Conservation (phyloP, 2,797 vertebrate genomes). For the Babyrousa celebensis region DNA sequence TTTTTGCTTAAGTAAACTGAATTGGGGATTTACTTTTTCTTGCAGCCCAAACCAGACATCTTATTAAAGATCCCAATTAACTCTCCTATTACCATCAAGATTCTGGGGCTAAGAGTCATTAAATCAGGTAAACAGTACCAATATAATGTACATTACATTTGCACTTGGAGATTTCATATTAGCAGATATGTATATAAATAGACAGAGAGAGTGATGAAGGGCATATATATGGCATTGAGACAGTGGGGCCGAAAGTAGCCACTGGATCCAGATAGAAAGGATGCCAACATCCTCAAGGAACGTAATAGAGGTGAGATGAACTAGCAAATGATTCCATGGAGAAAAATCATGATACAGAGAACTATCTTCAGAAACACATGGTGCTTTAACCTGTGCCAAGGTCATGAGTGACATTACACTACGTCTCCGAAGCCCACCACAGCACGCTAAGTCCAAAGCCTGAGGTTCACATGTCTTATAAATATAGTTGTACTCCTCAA, state of each 20-base stretch:
- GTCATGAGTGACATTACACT: not conserved
- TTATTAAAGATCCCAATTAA: not conserved
- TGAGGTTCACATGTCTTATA: not conserved
- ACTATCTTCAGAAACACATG: not conserved
- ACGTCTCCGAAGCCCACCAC: not conserved
- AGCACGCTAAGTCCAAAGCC: not conserved
- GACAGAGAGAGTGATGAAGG: not conserved
- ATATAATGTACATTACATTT: not conserved
- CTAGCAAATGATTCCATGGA: not conserved
- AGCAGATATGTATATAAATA: not conserved
- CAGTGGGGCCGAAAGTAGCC: not conserved
- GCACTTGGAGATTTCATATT: not conserved
- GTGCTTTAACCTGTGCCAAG: not conserved
- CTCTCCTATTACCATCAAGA: slow-evolving; percentile 9
- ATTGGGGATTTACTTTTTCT: slow-evolving; percentile 26
- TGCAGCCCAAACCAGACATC: not conserved
- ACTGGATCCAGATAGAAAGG: not conserved
- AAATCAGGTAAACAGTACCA: not conserved
- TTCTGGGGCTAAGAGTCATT: not conserved
- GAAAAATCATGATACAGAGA: not conserved
- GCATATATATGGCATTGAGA: not conserved
- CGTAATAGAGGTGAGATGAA: not conserved
- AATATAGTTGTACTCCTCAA: not conserved
- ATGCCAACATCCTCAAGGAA: not conserved
- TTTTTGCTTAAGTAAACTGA: not conserved